Evolutionary conservation across 2,113 vertebrate species (phyloP).

Genomic region (Alligator mississippiensis): DNA sequence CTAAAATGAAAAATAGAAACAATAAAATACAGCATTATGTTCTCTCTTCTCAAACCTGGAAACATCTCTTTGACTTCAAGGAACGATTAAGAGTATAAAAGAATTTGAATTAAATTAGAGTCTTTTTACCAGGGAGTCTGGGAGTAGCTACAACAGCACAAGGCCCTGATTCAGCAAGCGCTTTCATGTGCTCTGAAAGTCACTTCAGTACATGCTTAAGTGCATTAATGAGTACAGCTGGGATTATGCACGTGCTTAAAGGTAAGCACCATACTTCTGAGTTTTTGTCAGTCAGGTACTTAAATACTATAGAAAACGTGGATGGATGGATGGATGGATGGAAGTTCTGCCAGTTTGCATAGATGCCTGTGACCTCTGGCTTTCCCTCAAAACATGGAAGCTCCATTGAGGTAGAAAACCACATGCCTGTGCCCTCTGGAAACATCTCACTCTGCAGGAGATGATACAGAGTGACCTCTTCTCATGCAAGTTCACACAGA

Average conservation of each 20-base stretch:
- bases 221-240: background rate
- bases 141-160: background rate
- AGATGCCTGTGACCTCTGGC: background rate
- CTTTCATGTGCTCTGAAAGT: background rate
- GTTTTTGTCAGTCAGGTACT: background rate
- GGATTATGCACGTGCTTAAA: background rate
- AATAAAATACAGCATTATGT: background rate
- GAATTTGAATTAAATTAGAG: background rate
- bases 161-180: background rate
- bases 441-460: background rate
- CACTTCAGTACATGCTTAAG: background rate
- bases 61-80: background rate
- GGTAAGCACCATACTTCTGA: background rate
- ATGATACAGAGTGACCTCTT: background rate
- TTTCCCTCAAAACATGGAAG: background rate
- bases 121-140: background rate
- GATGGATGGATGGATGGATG: background rate
- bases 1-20: background rate
- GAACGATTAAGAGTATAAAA: background rate
- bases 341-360: background rate
- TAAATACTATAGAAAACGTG: background rate
- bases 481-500: accelerated
- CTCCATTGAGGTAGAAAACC: background rate
- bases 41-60: background rate
- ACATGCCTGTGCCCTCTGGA: background rate